Conservation (phyloP, 1,140 invertebrate genomes). For the Drosophila biarmipes region DNA sequence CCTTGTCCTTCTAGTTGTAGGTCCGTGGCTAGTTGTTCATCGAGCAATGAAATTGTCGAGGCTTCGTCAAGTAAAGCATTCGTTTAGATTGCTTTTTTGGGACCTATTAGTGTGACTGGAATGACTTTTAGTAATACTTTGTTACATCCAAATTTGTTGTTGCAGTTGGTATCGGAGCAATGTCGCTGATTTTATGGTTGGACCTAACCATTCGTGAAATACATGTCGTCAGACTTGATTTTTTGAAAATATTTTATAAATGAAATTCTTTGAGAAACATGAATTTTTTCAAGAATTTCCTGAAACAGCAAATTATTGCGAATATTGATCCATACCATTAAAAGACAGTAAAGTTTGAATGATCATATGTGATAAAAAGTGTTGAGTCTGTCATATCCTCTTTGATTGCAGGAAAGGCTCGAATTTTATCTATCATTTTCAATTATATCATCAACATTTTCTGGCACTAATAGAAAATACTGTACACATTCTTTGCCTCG, state of each 20-base stretch:
- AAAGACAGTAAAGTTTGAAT: conserved; percentile 7
- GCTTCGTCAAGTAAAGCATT: conserved; percentile 28
- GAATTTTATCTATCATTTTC: conserved; percentile 10
- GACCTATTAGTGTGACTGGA: background rate
- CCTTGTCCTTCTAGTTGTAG: conserved; percentile 12
- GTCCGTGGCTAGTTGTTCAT: conserved; percentile 17
- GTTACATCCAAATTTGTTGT: conserved; percentile 1
- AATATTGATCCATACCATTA: conserved; percentile 13
- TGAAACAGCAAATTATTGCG: conserved; percentile 22
- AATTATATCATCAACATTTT: conserved; percentile 5
- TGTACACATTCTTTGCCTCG: no score
- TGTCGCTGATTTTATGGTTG: conserved; percentile 13
- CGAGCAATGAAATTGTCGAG: conserved; percentile 20
- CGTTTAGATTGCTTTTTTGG: no score
- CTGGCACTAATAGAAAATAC: no score
- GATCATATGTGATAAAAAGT: conserved; percentile 12
- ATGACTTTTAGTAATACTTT: conserved; percentile 17
- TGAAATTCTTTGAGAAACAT: conserved; percentile 10
- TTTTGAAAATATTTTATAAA: conserved; percentile 16
- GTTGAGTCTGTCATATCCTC: conserved; percentile 14
- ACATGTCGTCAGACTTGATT: background rate
- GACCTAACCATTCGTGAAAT: conserved; percentile 18
- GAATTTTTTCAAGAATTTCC: conserved; percentile 17
- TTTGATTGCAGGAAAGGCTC: conserved; percentile 3
- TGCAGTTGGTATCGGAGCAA: conserved; percentile 3